phyloP scores from a whole-genome alignment of 2,113 vertebrate species.

The Chloebia gouldiae region DNA sequence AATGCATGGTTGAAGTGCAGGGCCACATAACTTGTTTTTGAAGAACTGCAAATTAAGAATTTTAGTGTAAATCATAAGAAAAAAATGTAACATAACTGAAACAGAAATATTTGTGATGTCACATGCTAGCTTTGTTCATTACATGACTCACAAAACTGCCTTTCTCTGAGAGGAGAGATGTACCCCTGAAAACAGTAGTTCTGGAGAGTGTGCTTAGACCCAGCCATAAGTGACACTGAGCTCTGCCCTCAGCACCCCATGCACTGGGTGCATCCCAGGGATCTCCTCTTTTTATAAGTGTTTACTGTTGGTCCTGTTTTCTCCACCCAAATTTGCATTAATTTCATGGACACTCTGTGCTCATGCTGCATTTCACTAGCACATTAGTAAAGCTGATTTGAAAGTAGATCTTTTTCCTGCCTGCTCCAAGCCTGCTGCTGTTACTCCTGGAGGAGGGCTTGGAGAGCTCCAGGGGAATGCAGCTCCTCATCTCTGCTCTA shows the following conservation, averaged over 20 bases:
- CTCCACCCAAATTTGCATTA: not conserved
- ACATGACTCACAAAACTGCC: not conserved
- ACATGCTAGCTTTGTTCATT: not conserved
- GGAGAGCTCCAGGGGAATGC: not conserved
- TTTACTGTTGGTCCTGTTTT: not conserved
- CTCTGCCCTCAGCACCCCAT: accelerated
- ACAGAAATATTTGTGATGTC: not conserved
- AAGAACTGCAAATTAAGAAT: not conserved
- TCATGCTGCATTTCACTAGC: not conserved
- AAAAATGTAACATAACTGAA: not conserved
- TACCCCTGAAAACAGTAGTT: not conserved
- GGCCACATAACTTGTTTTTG: not conserved
- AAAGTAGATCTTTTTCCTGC: not conserved
- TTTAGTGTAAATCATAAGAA: not conserved
- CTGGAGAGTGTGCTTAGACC: not conserved
- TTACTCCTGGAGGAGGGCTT: not conserved
- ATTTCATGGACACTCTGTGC: not conserved
- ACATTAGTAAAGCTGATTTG: not conserved
- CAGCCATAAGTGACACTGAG: not conserved
- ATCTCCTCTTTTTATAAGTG: not conserved
- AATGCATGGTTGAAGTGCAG: not conserved
- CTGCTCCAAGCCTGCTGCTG: not conserved
- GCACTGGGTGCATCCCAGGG: not conserved
- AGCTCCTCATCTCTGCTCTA: not conserved
- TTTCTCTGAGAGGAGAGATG: not conserved